These are phyloP conservation scores for Rynchops niger DNA, from an alignment of 2,113 vertebrate genomes.

Conservation along the genomic window DNA sequence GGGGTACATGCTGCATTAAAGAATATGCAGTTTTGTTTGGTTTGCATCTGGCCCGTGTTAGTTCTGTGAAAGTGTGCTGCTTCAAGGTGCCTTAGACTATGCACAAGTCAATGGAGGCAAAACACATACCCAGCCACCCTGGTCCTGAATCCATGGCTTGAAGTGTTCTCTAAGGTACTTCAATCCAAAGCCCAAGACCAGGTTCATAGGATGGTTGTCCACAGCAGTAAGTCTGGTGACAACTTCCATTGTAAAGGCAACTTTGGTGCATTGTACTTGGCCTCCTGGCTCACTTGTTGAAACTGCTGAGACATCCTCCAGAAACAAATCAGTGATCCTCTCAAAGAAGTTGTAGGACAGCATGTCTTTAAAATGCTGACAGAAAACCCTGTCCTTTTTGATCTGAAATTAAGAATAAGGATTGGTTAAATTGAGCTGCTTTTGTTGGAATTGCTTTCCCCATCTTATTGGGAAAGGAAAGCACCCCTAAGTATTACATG, in stretches of 20 bases:
- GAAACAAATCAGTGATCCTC: slow-evolving; percentile 58
- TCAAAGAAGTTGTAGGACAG: slow-evolving; percentile 73
- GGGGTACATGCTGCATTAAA: neutral
- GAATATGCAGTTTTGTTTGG: neutral
- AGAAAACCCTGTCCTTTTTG: slow-evolving; percentile 42
- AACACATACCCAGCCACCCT: slow-evolving; percentile 82
- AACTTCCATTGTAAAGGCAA: slow-evolving; percentile 80
- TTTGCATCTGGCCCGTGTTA: neutral
- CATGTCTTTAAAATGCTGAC: neutral
- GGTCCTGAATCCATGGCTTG: slow-evolving; percentile 75
- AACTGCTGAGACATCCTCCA: slow-evolving; percentile 2
- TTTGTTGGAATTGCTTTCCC: neutral
- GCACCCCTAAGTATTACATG: neutral
- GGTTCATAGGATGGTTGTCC: slow-evolving; percentile 77
- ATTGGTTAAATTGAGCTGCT: neutral
- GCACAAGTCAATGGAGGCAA: neutral
- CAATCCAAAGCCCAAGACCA: slow-evolving; percentile 78
- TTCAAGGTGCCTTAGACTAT: neutral
- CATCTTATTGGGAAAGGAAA: neutral
- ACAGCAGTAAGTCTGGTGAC: slow-evolving; percentile 74
- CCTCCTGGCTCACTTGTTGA: neutral
- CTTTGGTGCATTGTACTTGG: slow-evolving; percentile 52
- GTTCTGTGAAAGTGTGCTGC: neutral
- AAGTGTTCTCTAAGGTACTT: slow-evolving; percentile 81
- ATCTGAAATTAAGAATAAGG: slow-evolving; percentile 56